Conservation (phyloP, 2,888 invertebrate species). For the Eurytoma californica region DNA sequence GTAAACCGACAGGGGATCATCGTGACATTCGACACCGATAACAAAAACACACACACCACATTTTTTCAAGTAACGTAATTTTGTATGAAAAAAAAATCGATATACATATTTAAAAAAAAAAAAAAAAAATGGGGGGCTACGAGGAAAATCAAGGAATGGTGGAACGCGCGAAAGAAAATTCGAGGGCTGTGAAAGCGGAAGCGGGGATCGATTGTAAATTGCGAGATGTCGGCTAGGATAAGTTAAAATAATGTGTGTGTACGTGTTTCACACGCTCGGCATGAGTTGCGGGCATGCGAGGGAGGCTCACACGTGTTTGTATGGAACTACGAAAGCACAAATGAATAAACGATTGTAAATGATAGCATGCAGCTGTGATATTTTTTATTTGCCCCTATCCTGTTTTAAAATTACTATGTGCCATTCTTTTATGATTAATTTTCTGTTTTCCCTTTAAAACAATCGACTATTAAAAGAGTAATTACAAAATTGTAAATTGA, state of each 20-base stretch:
- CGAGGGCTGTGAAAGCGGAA: slow-evolving; percentile 18
- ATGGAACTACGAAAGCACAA: slow-evolving; percentile 66
- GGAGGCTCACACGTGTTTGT: slow-evolving; percentile 39
- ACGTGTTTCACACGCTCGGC: slow-evolving; percentile 18
- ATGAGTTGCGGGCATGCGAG: slow-evolving; percentile 3
- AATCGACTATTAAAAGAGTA: too few species aligned
- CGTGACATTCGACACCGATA: not conserved
- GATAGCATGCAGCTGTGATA: not conserved
- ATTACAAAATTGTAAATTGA: too few species aligned
- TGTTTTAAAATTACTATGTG: too few species aligned
- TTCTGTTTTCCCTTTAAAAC: too few species aligned
- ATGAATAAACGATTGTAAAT: slow-evolving; percentile 68
- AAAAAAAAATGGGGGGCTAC: not conserved
- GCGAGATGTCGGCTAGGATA: not conserved
- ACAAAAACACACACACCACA: slow-evolving; percentile 58
- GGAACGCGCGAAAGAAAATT: slow-evolving; percentile 8
- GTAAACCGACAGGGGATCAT: not conserved
- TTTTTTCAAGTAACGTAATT: slow-evolving; percentile 69
- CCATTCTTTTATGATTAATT: too few species aligned
- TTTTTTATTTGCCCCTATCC: slow-evolving; percentile 6
- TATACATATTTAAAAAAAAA: slow-evolving; percentile 36
- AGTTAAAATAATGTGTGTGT: slow-evolving; percentile 14
- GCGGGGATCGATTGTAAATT: not conserved
- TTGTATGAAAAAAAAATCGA: slow-evolving; percentile 62
- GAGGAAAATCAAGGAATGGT: slow-evolving; percentile 12